Conservation (phyloP, 2,797 vertebrate genomes). For the Gallinago nigripennis region DNA sequence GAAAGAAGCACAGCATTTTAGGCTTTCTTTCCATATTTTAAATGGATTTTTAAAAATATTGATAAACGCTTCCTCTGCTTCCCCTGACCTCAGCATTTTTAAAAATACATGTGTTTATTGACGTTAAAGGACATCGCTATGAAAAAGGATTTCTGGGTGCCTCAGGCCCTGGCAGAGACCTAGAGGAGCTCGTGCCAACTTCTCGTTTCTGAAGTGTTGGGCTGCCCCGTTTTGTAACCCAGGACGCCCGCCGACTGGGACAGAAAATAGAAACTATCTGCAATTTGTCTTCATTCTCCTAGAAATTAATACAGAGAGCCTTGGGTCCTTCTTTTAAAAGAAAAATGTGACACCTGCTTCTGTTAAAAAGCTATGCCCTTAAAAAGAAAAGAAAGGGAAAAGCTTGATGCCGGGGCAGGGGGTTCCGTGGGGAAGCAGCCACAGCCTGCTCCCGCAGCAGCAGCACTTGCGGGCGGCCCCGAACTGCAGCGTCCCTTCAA, state of each 20-base stretch:
- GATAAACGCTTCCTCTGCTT: not conserved
- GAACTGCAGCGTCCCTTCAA: not conserved
- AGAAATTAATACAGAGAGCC: not conserved
- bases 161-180: not conserved
- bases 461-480: rapidly evolving
- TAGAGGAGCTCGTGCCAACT: not conserved
- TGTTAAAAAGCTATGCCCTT: constrained; percentile 24
- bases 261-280: constrained; percentile 40
- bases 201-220: not conserved
- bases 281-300: constrained; percentile 19
- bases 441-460: not conserved
- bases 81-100: not conserved
- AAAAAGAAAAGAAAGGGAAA: not conserved
- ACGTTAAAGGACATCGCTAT: not conserved
- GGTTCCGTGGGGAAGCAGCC: not conserved
- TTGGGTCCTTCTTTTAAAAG: not conserved
- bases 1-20: not conserved
- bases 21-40: not conserved
- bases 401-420: not conserved
- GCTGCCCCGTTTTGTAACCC: not conserved
- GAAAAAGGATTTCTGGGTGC: not conserved
- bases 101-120: not conserved
- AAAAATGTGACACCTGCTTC: not conserved
- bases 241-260: not conserved
- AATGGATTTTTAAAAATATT: not conserved